phyloP scores from a whole-genome alignment of 2,797 vertebrate genomes.

The Molothrus aeneus region DNA sequence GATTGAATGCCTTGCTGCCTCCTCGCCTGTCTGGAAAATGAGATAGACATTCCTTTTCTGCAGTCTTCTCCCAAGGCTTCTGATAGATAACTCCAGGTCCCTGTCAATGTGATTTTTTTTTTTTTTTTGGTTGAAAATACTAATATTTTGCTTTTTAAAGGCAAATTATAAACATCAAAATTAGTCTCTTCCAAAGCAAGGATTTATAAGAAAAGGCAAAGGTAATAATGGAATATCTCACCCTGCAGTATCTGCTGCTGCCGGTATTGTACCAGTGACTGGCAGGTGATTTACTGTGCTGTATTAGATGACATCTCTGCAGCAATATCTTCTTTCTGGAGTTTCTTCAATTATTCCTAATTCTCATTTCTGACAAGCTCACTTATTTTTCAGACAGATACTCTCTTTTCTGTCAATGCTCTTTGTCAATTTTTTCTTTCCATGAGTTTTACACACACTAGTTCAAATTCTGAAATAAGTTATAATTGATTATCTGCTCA shows the following conservation, averaged over 20 bases:
- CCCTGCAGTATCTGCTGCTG: not conserved
- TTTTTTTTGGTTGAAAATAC: too few species aligned
- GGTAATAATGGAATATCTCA: not conserved
- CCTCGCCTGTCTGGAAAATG: not conserved
- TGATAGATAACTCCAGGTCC: not conserved
- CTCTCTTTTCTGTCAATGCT: not conserved
- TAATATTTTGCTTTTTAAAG: not conserved
- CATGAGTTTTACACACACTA: not conserved
- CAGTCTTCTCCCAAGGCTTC: not conserved
- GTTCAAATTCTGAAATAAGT: constrained; percentile 28
- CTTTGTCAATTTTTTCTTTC: constrained; percentile 2
- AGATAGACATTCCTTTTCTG: not conserved
- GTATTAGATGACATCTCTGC: constrained; percentile 2
- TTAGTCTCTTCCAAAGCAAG: not conserved
- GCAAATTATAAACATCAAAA: not conserved
- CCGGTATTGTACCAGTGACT: not conserved
- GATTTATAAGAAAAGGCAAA: not conserved
- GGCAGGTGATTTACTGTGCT: constrained; percentile 31
- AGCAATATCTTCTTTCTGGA: constrained; percentile 31
- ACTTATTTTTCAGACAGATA: constrained; percentile 13
- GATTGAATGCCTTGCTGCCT: not conserved
- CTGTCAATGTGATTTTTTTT: not conserved
- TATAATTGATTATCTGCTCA: constrained; percentile 6
- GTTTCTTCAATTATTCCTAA: constrained; percentile 49
- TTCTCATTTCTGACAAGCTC: constrained; percentile 39